Base-by-base conservation (phyloP, 1,140 invertebrate species). In the Helicoverpa armigera region DNA sequence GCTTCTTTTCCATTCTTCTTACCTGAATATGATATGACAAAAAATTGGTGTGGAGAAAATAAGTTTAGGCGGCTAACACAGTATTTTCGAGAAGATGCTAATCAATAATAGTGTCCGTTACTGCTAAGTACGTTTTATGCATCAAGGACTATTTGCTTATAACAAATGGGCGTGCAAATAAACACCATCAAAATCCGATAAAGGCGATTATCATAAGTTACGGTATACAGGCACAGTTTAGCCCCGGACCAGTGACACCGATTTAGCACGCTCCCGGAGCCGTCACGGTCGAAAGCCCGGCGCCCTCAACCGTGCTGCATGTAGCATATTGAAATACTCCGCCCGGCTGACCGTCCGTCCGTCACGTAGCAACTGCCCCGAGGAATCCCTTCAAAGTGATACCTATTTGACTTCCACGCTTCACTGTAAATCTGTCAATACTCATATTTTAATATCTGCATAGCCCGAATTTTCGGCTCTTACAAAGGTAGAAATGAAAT, bases 261-360 rank as follows among this genome's bases (percentile, higher is more conserved):
- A 91, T 90, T 92, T 87, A 85, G 82, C 82, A 88, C 86, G 85
- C 82, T 88, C 67, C 79, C 75, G 43, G 69, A 31, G 82, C 78
- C 78, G 86, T 88, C 79, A 88, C 90, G 90, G 83, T 90, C 86
- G 82, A 88, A 65, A 82, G 88, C 81, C 74, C 84, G 14, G 77
- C 16, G 79, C 89, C 78, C 73, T 90, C 87, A 85, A 78, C 86
- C 88, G 88, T 89, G 81, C 60, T 86, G 86, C 85, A 89, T 91
- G 89, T 85, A 82, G 85, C 89, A 92, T 92, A 94, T 94, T 94
- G 92, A 91, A 91, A 92, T 89, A 90, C 87, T 84, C 81, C 91
- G 89, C 84, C 85, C 87, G 88, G 87, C 82, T 90, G 91, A 84
- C 88, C 87, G 88, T 75, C 83, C 82, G 87, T 82, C 84, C 87